These are phyloP conservation scores for Diphyllodes magnificus DNA, from an alignment of 2,113 vertebrate species.

Conservation along the genomic window DNA sequence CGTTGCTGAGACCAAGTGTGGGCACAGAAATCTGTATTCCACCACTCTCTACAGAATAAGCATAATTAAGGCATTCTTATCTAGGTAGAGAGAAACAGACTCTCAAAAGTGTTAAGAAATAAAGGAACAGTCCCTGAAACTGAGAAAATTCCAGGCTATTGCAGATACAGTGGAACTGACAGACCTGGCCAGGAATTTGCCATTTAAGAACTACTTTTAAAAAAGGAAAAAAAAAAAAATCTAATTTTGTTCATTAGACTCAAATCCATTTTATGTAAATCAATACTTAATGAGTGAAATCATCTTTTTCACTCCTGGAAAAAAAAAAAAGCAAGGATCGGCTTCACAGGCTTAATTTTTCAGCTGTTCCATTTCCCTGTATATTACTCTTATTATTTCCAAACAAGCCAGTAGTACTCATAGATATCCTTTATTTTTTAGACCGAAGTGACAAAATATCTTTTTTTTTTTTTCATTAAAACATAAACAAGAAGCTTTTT, in stretches of 20 bases:
- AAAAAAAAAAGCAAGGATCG: background rate
- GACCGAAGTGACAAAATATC: background rate
- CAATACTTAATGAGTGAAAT: background rate
- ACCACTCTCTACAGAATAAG: background rate
- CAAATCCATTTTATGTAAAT: background rate
- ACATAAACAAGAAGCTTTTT: background rate
- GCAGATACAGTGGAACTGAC: background rate
- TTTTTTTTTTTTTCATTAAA: background rate
- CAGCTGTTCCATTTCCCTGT: background rate
- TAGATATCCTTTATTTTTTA: background rate
- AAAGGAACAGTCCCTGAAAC: background rate
- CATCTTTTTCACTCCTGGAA: background rate
- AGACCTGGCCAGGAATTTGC: background rate
- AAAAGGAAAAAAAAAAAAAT: background rate
- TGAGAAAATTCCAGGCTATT: background rate
- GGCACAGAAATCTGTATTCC: background rate
- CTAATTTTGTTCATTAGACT: background rate
- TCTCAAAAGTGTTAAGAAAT: background rate
- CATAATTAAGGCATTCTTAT: background rate
- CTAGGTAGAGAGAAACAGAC: background rate
- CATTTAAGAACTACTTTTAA: background rate
- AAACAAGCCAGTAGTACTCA: background rate
- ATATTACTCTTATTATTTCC: background rate
- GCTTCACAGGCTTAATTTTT: background rate
- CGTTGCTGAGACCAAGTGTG: fast-evolving